Evolutionary conservation across 2,888 invertebrate species (phyloP), one percentile per base, ranked within the genome.

Genomic region (Clanis bilineata): DNA sequence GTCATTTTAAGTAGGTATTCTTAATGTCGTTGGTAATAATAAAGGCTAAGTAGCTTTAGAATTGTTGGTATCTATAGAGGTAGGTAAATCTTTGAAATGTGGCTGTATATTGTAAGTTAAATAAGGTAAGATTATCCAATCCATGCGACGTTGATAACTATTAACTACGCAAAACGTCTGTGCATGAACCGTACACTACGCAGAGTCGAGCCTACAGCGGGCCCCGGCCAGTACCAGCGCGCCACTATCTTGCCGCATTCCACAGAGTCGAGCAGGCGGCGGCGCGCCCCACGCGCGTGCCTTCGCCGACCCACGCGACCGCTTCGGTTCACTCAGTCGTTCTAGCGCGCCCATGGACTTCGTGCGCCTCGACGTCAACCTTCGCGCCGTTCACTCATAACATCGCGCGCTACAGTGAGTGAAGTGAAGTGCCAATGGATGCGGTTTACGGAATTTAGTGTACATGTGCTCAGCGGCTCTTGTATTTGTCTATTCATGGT

Each of bases 271-370:
- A 85, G n/a, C n/a, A n/a, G 85, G 86, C 84, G 86, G 88, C 88
- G 91, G 90, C 88, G 85, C 82, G 79, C 83, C 82, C 82, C 82
- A 80, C 80, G 92, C 91, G 90, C 93, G 94, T 93, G 93, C 93
- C 93, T 93, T 91, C 87, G 92, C 77, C 80, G 94, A 94, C 95
- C 94, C 95, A 95, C 94, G 95, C 95, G 95, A 95, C 94, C 94
- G 93, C 80, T 69, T 73, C 75, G 71, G 78, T 71, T 74, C 82
- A 72, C 77, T 84, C 88, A 89, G 88, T 90, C 85, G 86, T 74
- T 79, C 79, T 77, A 79, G 83, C 79, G 88, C 90, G 85, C 81
- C 82, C 85, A 77, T 67, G 70, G 76, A 73, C 75, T 76, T 66
- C 71, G 85, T 78, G 83, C 85, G 85, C 77, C 65, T 76, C 73